Conservation (phyloP, 2,888 invertebrate genomes). For the Drosophila pegasa region DNA sequence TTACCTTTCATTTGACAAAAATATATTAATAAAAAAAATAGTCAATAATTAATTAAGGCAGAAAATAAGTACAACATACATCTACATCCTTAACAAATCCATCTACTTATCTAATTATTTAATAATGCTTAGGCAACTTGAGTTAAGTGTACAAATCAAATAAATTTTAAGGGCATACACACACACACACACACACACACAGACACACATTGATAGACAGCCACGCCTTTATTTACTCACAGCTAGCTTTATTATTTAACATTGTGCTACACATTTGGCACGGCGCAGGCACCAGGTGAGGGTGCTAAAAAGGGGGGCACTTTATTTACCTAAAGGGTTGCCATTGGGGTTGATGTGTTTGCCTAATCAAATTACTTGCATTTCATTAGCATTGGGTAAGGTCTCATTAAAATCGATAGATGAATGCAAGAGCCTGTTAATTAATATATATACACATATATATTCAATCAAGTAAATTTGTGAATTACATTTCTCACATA, state of each 20-base stretch:
- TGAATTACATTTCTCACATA: neutral
- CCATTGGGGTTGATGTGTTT: constrained; percentile 12
- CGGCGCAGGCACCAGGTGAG: neutral
- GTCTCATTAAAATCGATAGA: constrained; percentile 42
- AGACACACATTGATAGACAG: constrained; percentile 14
- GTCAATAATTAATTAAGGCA: too few relatives aligned
- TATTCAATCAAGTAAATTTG: neutral
- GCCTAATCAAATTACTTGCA: constrained; percentile 66
- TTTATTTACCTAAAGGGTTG: constrained; percentile 32
- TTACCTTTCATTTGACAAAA: too few relatives aligned
- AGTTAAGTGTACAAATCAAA: neutral
- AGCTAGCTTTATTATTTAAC: constrained; percentile 32
- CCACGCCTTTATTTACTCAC: constrained; percentile 35
- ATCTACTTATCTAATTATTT: neutral
- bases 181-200: constrained; percentile 6
- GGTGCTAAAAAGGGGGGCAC: neutral
- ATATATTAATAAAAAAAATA: too few relatives aligned
- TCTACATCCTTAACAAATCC: neutral
- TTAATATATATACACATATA: neutral
- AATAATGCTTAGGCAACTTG: neutral
- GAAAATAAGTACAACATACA: too few relatives aligned
- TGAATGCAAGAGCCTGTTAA: neutral
- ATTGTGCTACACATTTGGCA: constrained; percentile 11
- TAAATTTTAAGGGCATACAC: constrained; percentile 14
- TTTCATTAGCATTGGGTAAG: constrained; percentile 53